These are phyloP conservation scores for Pyrochroa serraticornis DNA, from an alignment of 2,888 invertebrate genomes.

Conservation along the genomic window DNA sequence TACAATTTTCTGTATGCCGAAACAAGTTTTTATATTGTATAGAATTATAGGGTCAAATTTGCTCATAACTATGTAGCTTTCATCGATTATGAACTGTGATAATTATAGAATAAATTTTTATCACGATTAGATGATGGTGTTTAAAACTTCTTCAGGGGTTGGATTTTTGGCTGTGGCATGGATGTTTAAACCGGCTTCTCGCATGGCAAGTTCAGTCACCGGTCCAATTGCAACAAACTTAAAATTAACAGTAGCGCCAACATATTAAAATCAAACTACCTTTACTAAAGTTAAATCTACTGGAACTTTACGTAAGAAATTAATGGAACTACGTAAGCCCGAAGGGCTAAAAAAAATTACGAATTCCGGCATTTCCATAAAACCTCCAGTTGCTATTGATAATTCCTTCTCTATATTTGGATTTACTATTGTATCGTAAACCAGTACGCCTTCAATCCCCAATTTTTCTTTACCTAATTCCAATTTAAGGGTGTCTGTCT, in stretches of 20 bases:
- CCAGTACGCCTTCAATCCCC: slow-evolving; percentile 58
- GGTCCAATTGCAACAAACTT: slow-evolving; percentile 65
- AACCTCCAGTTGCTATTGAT: slow-evolving; percentile 50
- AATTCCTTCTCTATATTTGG: slow-evolving; percentile 58
- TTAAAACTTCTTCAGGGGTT: slow-evolving; percentile 61
- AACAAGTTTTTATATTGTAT: slow-evolving; percentile 2
- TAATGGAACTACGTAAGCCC: slow-evolving; percentile 60
- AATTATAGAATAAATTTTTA: slow-evolving; percentile 34
- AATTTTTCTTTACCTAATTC: slow-evolving; percentile 57
- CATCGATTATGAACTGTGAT: slow-evolving; percentile 37
- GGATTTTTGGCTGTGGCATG: slow-evolving; percentile 61
- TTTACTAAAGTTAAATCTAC: slow-evolving; percentile 40
- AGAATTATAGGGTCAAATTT: not conserved
- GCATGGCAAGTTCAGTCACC: slow-evolving; percentile 62
- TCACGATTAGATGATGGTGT: slow-evolving; percentile 45
- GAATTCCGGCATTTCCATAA: slow-evolving; percentile 57
- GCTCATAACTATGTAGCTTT: slow-evolving; percentile 6
- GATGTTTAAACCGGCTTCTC: slow-evolving; percentile 56
- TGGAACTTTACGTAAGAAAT: slow-evolving; percentile 53
- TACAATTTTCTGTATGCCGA: slow-evolving; percentile 2
- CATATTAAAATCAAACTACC: slow-evolving; percentile 33
- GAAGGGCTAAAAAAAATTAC: slow-evolving; percentile 67
- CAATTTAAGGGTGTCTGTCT: slow-evolving; percentile 59
- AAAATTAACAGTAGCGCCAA: slow-evolving; percentile 26
- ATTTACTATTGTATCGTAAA: slow-evolving; percentile 63